These are phyloP conservation scores for Oceanites oceanicus DNA, from an alignment of 2,113 vertebrate genomes.

Conservation along the genomic window DNA sequence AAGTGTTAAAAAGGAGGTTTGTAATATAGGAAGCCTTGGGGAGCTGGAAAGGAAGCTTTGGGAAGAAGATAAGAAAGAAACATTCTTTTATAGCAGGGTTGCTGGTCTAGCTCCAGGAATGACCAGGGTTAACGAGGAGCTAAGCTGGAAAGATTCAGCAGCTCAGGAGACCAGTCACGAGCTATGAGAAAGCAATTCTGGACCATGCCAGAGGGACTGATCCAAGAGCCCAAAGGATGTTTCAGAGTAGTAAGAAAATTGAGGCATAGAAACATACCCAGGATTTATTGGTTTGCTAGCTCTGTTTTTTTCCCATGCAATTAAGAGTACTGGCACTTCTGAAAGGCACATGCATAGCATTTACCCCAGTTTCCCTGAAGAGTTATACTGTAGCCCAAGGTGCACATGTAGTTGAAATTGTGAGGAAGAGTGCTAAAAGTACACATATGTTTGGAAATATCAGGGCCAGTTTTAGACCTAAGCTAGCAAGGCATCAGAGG, in stretches of 20 bases:
- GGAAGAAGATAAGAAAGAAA: not conserved
- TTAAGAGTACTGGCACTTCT: not conserved
- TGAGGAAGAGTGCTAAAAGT: not conserved
- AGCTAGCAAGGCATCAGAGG: not conserved
- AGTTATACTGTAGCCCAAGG: not conserved
- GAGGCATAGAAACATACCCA: not conserved
- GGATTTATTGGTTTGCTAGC: not conserved
- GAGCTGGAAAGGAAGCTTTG: not conserved
- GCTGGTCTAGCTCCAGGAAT: not conserved
- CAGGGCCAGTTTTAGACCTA: not conserved
- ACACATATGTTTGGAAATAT: not conserved
- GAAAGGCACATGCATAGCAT: not conserved
- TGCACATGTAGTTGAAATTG: not conserved
- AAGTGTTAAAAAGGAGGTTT: not conserved
- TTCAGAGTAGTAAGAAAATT: not conserved
- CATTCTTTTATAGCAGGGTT: not conserved
- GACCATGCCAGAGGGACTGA: not conserved
- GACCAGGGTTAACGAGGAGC: not conserved
- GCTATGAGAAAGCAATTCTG: not conserved
- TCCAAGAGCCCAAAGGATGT: not conserved
- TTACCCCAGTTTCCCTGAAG: not conserved
- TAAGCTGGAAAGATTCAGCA: not conserved
- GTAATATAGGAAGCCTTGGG: not conserved
- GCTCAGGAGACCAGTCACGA: not conserved
- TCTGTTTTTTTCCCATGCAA: not conserved